phyloP scores from a whole-genome alignment of 2,888 invertebrate genomes.

The Creontiades dilutus region DNA sequence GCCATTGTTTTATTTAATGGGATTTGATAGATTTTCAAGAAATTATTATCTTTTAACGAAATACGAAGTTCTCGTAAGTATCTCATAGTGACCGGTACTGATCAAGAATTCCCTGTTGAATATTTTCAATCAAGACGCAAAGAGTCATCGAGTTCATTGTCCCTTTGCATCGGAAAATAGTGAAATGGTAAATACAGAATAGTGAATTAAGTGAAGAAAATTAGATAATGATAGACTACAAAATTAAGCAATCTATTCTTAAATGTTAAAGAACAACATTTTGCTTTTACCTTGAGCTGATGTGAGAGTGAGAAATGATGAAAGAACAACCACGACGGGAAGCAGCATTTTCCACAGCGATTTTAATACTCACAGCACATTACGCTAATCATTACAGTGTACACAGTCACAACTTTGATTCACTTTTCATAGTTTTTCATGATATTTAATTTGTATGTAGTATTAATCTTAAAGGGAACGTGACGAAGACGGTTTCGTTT shows the following conservation, averaged over 20 bases:
- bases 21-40: no score
- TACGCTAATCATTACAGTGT: slow-evolving; percentile 1
- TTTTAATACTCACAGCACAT: slow-evolving; percentile 29
- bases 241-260: no score
- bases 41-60: no score
- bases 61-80: no score
- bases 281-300: slow-evolving; percentile 31
- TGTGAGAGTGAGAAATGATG: slow-evolving; percentile 10
- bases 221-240: neutral
- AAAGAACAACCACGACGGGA: neutral
- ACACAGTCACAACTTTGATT: neutral
- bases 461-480: no score
- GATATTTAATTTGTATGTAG: neutral
- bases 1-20: no score
- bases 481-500: no score
- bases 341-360: neutral
- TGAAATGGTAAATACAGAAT: neutral
- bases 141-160: slow-evolving; percentile 22
- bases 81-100: neutral
- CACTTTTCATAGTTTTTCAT: neutral
- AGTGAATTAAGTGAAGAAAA: neutral
- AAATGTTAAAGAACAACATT: neutral
- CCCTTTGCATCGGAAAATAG: neutral
- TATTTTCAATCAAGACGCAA: neutral
- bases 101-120: neutral